A percentile compares a stretch with the other conserved stretches of the same genome.
Conservation (phyloP, 2,113 vertebrate genomes). For the Drymodes brunneopygia region DNA sequence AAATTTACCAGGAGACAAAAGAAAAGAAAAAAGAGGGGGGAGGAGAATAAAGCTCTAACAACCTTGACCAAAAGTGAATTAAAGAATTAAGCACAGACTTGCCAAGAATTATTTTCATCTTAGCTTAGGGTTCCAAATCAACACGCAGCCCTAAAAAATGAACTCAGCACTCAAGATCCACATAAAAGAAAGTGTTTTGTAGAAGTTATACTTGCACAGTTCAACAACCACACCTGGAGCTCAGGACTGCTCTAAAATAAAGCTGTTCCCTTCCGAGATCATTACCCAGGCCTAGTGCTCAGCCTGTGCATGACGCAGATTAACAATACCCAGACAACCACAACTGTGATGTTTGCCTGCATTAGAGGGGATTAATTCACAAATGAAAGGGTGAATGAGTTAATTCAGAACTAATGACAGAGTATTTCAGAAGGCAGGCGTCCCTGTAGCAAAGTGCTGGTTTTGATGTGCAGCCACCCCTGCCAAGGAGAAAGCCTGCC, state of each 20-base stretch:
- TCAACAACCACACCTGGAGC: background rate
- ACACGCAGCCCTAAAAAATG: background rate
- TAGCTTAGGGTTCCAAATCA: background rate
- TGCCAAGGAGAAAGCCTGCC: background rate
- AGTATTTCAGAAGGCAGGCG: background rate
- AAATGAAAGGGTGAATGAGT: slow-evolving; percentile 21
- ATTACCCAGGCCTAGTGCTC: background rate
- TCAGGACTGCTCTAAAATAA: background rate
- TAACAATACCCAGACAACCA: background rate
- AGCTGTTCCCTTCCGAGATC: background rate
- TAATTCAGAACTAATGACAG: slow-evolving; percentile 38
- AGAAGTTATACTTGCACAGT: background rate
- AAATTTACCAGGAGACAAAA: background rate
- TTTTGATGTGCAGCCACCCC: background rate
- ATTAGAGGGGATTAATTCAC: slow-evolving; percentile 29
- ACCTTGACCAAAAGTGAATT: background rate
- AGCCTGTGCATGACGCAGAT: background rate
- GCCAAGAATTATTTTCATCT: background rate
- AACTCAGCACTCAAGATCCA: background rate
- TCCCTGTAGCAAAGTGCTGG: background rate
- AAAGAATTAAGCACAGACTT: background rate
- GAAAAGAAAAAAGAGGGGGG: background rate
- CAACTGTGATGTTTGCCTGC: background rate
- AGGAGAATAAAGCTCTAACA: background rate
- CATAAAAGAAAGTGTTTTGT: background rate